Base-by-base conservation (phyloP, 2,113 vertebrate genomes). In the Prionailurus viverrinus region DNA sequence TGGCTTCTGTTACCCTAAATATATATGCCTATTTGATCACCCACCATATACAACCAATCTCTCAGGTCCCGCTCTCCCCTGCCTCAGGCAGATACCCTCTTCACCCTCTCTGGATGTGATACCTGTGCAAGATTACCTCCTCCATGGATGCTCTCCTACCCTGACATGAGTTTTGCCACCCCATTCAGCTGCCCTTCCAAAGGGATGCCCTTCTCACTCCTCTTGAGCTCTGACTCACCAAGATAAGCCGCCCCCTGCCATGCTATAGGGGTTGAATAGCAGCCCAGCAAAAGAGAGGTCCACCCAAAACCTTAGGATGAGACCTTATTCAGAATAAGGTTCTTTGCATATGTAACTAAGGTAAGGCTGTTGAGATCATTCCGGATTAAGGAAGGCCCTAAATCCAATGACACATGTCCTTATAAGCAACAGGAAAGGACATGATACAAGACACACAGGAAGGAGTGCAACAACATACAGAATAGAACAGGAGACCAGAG, bases 381-480 rank as follows among this genome's bases (percentile, higher is more conserved):
- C 63, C 41, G 48, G 9, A 89, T 11, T 73, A 90, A 15, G 1
- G 23, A 61, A 9, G 15, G 23, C 15, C 7, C 51, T 74, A 79
- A 86, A 33, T 63, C 33, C 78, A 68, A 8, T 53, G 31, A 69
- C 2, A 18, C 23, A 11, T 36, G 4, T 71, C n/a, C 12, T 66
- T 68, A 25, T 9, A 39, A 90, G 39, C 74, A 18, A 53, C 10
- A 86, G 23, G 48, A 91, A 95, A 74, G 55, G 13, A 33, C 16
- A 73, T 27, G 15, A 33, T 27, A 80, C 19, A 33, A 85, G 36
- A 36, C 45, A 55, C 41, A 39, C 18, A 53, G 12, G 13, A 29
- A 7, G 29, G 27, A 63, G 31, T 14, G 18, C 0, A 12, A 21
- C 0, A 0, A 21, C 0, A 0, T 63, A 63, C 82, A 63, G 29